These are phyloP conservation scores for Cotesia typhae DNA, from an alignment of 1,140 invertebrate species.

Conservation along the genomic window DNA sequence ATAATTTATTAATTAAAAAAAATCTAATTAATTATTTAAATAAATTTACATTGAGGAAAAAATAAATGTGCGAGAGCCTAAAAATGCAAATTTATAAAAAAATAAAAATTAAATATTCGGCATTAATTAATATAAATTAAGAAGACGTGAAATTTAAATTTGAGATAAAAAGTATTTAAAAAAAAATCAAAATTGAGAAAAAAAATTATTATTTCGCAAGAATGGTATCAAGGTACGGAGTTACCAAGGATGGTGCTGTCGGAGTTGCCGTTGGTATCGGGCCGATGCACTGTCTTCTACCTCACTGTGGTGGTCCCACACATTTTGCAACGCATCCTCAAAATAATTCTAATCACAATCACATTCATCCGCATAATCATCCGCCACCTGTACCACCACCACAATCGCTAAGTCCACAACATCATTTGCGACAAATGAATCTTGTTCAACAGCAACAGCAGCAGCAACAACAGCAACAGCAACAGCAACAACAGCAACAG, in stretches of 20 bases:
- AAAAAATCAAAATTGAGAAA: conserved; percentile 17
- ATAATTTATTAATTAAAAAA: not conserved
- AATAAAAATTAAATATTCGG: not conserved
- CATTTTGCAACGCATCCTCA: conserved; percentile 57
- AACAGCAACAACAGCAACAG: conserved; percentile 50
- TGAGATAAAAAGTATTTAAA: conserved; percentile 11
- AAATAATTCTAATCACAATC: conserved; percentile 55
- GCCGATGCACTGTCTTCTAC: conserved; percentile 58
- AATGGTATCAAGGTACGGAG: conserved; percentile 60
- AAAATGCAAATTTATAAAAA: no score
- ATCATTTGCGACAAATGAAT: conserved; percentile 56
- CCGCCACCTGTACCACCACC: conserved; percentile 45
- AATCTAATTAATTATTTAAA: no score
- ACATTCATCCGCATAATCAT: conserved; percentile 58
- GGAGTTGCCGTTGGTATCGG: conserved; percentile 57
- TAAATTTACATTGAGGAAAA: no score
- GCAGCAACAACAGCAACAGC: conserved; percentile 54
- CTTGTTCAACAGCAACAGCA: conserved; percentile 57
- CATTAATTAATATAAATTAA: not conserved
- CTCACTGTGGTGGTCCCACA: conserved; percentile 56
- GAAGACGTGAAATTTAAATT: conserved; percentile 4
- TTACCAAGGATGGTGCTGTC: conserved; percentile 59
- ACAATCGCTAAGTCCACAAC: conserved; percentile 56
- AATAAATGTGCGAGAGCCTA: no score
- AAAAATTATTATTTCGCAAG: conserved; percentile 32